A percentile compares a stretch with the other conserved stretches of the same genome.
Conservation (phyloP, 2,113 vertebrate genomes). For the Caracal caracal region DNA sequence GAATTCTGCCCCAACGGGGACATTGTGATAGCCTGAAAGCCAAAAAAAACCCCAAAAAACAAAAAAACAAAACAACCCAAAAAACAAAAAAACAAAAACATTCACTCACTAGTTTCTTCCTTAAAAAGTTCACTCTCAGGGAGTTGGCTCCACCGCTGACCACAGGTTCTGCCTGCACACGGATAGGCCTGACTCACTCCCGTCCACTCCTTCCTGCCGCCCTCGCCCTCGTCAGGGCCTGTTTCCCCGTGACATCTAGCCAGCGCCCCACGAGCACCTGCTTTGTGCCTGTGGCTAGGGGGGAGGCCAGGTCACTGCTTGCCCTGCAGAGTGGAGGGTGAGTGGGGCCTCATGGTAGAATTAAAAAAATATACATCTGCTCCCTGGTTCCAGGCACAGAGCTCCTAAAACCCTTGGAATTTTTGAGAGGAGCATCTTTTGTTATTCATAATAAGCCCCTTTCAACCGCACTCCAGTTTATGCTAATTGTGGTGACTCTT, state of each 20-base stretch:
- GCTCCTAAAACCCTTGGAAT: neutral
- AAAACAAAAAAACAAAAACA: neutral
- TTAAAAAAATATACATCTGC: neutral
- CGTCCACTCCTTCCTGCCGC: neutral
- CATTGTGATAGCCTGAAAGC: neutral
- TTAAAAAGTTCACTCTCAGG: neutral
- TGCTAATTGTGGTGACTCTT: neutral
- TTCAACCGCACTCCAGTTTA: neutral
- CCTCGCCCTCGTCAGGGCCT: neutral
- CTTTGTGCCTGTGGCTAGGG: neutral
- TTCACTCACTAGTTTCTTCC: neutral
- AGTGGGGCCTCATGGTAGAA: neutral
- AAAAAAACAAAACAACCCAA: too few species aligned
- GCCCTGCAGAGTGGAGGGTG: neutral
- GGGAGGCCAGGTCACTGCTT: neutral
- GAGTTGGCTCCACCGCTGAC: neutral
- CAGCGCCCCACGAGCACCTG: neutral
- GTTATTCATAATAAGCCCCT: neutral
- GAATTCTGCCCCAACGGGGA: neutral
- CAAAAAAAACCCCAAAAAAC: neutral
- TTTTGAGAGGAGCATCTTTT: neutral
- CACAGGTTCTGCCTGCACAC: neutral
- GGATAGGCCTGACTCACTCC: neutral
- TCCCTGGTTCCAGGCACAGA: neutral
- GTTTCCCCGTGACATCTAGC: neutral